Evolutionary conservation across 1,140 invertebrate species (phyloP).

Genomic region (Pemphigus obesinymphae): DNA sequence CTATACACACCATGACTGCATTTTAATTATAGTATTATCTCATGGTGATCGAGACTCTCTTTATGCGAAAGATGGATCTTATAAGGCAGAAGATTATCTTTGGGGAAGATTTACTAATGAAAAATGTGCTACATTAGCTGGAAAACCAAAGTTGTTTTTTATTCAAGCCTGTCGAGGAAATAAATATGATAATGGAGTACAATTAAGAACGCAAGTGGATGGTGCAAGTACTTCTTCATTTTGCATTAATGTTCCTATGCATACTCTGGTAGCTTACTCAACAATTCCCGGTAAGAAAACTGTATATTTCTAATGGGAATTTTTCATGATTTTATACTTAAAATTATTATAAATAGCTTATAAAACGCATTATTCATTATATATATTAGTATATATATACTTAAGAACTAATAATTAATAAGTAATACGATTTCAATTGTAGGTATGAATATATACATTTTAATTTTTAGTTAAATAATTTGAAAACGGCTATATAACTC

Average conservation of each 20-base stretch:
- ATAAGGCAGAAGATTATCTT: constrained; percentile 70
- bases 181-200: constrained; percentile 69
- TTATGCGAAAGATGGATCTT: constrained; percentile 80
- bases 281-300: constrained; percentile 78
- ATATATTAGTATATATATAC: too few relatives aligned
- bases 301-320: too few relatives aligned
- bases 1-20: constrained; percentile 72
- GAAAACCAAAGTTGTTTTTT: constrained; percentile 92
- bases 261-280: constrained; percentile 89
- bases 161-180: constrained; percentile 88
- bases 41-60: constrained; percentile 85
- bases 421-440: too few relatives aligned
- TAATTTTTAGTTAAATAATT: too few relatives aligned
- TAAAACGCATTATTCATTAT: too few relatives aligned
- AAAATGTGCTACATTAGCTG: constrained; percentile 76
- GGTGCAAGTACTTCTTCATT: constrained; percentile 60
- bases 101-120: constrained; percentile 83
- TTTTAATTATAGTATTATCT: constrained; percentile 74
- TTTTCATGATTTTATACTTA: too few relatives aligned
- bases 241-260: constrained; percentile 83
- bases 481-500: too few relatives aligned
- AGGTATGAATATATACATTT: too few relatives aligned
- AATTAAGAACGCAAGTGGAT: constrained; percentile 70
- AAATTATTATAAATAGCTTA: too few relatives aligned
- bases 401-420: too few relatives aligned